Base-by-base conservation (phyloP, 2,113 vertebrate genomes). In the Campylorhamphus procurvoides region DNA sequence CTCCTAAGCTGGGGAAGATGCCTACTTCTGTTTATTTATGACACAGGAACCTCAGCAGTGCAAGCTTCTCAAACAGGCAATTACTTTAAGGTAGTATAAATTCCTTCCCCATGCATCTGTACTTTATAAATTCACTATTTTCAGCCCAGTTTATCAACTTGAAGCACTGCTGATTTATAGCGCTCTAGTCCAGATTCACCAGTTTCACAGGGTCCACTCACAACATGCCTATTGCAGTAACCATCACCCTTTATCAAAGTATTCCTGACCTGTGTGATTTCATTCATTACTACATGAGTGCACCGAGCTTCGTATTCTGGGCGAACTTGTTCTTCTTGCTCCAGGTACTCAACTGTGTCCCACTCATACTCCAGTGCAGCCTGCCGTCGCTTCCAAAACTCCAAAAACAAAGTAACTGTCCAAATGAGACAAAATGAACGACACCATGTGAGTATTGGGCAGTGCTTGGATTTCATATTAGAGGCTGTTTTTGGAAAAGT, bases 381-480 rank as follows among this genome's bases (percentile, higher is more conserved):
- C 96, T 99, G 99, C 60, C 99, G 98, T 17, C 99, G 98, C 94
- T 99, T 99, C 99, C 99, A 99, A 60, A 99, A 99, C 97, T 99
- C 99, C 98, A 99, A 95, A 84, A 99, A 99, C 92, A 99, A 83
- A 2, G 99, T 99, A 24, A 99, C 99, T 99, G 20, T 33, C 4
- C 56, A 44, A 89, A 93, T 23, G 42, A 93, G 62, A 93, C 44
- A 91, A 90, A 64, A 14, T 16, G 15, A 89, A 10, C 22, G 74
- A 67, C 10, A 63, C 10, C 16, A 22, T 2, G 1, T 50, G 33
- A 42, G 55, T 6, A 9, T 0, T 55, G 53, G 55, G 49, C 20
- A 46, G 22, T 40, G 25, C 18, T 39, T 64, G 10, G 46, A 92
- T 82, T 91, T 93, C 33, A 18, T 50, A 33, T 15, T 75, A 58